phyloP scores from a whole-genome alignment of 2,888 invertebrate genomes.

The Terebella lapidaria region DNA sequence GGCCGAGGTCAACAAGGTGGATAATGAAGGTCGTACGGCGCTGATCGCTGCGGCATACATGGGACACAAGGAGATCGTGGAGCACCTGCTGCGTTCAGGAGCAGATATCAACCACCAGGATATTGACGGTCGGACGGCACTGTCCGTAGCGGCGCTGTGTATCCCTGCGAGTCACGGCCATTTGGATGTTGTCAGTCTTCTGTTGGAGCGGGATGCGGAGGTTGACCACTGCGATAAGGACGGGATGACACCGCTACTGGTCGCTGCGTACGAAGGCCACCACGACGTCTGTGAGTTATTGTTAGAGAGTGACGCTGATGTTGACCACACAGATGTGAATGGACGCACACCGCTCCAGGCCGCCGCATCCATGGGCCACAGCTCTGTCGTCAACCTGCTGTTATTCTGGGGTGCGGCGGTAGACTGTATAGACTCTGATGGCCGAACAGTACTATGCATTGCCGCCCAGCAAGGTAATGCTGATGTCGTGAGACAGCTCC shows the following conservation, averaged over 20 bases:
- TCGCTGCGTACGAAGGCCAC: slow-evolving; percentile 59
- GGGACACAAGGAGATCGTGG: slow-evolving; percentile 56
- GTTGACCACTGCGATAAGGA: slow-evolving; percentile 51
- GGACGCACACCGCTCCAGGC: slow-evolving; percentile 47
- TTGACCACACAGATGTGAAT: slow-evolving; percentile 71
- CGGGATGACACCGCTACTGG: slow-evolving; percentile 51
- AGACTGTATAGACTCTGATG: slow-evolving; percentile 89
- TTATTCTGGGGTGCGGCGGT: slow-evolving; percentile 95
- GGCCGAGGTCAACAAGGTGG: slow-evolving; percentile 54
- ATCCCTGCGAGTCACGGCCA: slow-evolving; percentile 56
- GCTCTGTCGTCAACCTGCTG: slow-evolving; percentile 75
- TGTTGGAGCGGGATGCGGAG: slow-evolving; percentile 46
- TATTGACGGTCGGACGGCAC: slow-evolving; percentile 84
- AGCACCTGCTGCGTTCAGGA: slow-evolving; percentile 57
- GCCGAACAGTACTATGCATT: slow-evolving; percentile 69
- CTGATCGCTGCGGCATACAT: slow-evolving; percentile 72
- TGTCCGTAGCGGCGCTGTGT: slow-evolving; percentile 61
- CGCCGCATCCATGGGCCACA: slow-evolving; percentile 81
- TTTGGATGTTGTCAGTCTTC: slow-evolving; percentile 42
- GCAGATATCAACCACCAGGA: slow-evolving; percentile 64
- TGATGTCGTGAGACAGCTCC: slow-evolving; percentile 80
- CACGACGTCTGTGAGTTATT: slow-evolving; percentile 66
- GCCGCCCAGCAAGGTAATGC: slow-evolving; percentile 56
- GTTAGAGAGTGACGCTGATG: slow-evolving; percentile 86
- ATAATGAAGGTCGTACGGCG: slow-evolving; percentile 56